A percentile compares a stretch with the other conserved stretches of the same genome.
phyloP scores from a whole-genome alignment of 2,888 invertebrate genomes.

The Diarsia dahlii region DNA sequence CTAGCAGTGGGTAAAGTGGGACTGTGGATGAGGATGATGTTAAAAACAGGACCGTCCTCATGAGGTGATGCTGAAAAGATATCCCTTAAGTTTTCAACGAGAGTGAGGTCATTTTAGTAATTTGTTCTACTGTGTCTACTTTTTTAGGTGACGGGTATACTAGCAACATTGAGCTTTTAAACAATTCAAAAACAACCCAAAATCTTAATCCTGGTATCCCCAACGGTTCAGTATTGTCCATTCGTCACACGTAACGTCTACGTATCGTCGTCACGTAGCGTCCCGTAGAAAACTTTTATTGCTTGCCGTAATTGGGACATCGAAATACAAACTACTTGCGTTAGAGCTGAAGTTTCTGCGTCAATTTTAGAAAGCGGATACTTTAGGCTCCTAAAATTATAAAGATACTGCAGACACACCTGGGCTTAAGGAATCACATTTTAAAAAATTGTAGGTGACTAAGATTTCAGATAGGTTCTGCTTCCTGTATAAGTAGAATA shows the following conservation, averaged over 20 bases:
- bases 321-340: slow-evolving; percentile 73
- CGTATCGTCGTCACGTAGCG: slow-evolving; percentile 82
- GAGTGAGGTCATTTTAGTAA: neutral
- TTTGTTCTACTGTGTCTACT: no score
- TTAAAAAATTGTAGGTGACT: neutral
- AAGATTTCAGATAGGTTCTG: neutral
- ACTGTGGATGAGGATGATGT: neutral
- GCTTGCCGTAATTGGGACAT: slow-evolving; percentile 82
- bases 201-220: slow-evolving; percentile 53
- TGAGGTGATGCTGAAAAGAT: neutral
- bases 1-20: no score
- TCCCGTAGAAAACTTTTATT: slow-evolving; percentile 84
- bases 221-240: slow-evolving; percentile 74
- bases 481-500: neutral
- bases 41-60: neutral
- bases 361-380: slow-evolving; percentile 55
- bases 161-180: neutral
- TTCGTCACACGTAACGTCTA: slow-evolving; percentile 86
- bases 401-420: neutral
- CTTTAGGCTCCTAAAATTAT: slow-evolving; percentile 8
- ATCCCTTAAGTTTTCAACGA: neutral
- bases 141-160: neutral
- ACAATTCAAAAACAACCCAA: slow-evolving; percentile 5
- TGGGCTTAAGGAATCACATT: neutral
- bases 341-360: slow-evolving; percentile 63